Percentiles rank a stretch among this genome's conserved stretches.
Evolutionary conservation across 1,140 invertebrate species (phyloP).

Genomic region (Cotesia glomerata): DNA sequence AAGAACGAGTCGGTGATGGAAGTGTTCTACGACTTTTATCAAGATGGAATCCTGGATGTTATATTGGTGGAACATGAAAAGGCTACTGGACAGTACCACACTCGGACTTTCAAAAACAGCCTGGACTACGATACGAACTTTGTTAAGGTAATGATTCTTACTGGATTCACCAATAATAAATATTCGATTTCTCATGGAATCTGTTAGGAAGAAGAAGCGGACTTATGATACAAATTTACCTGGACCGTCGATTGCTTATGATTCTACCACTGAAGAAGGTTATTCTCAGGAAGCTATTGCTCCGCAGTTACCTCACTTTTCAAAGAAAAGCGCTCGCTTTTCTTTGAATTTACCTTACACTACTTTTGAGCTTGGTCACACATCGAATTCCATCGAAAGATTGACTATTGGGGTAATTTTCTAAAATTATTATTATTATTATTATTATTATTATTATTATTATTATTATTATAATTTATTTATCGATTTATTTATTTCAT

Average conservation of each 20-base stretch:
- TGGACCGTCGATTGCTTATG: conserved; percentile 86
- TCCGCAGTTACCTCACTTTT: conserved; percentile 88
- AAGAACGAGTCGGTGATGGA: conserved; percentile 78
- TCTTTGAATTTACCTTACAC: conserved; percentile 92
- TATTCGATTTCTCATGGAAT: conserved; percentile 72
- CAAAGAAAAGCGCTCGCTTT: conserved; percentile 91
- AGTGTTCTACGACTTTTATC: conserved; percentile 92
- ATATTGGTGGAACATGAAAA: conserved; percentile 74
- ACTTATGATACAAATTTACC: conserved; percentile 90
- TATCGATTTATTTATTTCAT: neutral
- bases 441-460: too few relatives aligned
- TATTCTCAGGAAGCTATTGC: conserved; percentile 74
- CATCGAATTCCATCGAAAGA: conserved; percentile 96
- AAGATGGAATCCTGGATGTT: conserved; percentile 81
- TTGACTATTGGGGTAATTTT: conserved; percentile 81
- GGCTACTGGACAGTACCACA: conserved; percentile 63
- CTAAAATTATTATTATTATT: neutral
- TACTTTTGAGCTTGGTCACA: conserved; percentile 94
- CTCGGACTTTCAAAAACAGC: conserved; percentile 82
- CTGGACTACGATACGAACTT: conserved; percentile 94
- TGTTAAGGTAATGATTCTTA: conserved; percentile 92
- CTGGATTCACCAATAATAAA: conserved; percentile 77
- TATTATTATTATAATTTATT: neutral
- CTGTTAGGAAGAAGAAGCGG: conserved; percentile 75
- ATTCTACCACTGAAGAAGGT: conserved; percentile 84